Evolutionary conservation across 2,113 vertebrate species (phyloP).

Genomic region (Pogona vitticeps): DNA sequence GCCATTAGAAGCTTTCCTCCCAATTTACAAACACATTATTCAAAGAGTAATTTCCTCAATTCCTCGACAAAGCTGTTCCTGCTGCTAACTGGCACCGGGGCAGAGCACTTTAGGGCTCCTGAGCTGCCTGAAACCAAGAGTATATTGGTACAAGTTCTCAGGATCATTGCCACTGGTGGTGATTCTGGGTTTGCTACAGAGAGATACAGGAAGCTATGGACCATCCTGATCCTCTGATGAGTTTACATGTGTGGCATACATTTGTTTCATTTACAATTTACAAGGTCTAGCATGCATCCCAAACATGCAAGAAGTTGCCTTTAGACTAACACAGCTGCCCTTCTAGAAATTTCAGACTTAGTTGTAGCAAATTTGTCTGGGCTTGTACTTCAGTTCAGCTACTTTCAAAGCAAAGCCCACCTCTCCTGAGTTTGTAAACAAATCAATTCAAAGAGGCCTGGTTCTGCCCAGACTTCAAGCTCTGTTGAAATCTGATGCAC

Average conservation of each 20-base stretch:
- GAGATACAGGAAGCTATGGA: neutral
- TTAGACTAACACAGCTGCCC: too few relatives aligned
- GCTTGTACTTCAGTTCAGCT: too few relatives aligned
- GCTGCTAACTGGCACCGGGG: neutral
- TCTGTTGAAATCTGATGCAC: too few relatives aligned
- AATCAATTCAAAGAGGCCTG: neutral
- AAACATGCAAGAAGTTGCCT: neutral
- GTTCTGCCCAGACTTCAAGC: too few relatives aligned
- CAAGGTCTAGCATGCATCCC: too few relatives aligned
- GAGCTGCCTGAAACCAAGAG: neutral
- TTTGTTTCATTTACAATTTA: neutral
- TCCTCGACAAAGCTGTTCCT: neutral
- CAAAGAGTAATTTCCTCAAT: constrained; percentile 25
- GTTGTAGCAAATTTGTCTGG: neutral
- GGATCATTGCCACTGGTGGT: neutral
- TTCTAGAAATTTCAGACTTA: neutral
- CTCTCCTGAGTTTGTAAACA: too few relatives aligned
- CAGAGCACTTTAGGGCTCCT: neutral
- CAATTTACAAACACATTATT: neutral
- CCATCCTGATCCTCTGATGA: neutral
- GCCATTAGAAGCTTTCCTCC: constrained; percentile 24
- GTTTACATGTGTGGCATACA: neutral
- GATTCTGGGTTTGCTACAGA: neutral
- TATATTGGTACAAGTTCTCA: neutral
- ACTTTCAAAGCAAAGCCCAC: too few relatives aligned